Evolutionary conservation across 1,140 invertebrate genomes (phyloP).

Genomic region (Lasaia peninsularis): DNA sequence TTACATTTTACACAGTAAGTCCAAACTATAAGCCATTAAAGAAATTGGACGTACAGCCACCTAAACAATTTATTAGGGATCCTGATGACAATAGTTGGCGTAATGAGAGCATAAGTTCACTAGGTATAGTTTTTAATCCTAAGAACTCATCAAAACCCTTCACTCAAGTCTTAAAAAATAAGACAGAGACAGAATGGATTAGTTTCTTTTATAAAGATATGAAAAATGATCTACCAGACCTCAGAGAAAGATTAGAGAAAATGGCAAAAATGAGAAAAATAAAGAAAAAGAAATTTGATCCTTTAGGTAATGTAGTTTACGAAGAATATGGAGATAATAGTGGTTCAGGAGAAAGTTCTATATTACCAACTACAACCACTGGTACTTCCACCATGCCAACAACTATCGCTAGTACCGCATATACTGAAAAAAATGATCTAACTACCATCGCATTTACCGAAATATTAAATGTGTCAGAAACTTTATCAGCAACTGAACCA

Average conservation of each 20-base stretch:
- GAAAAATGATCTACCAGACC: constrained; percentile 50
- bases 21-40: constrained; percentile 63
- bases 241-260: constrained; percentile 59
- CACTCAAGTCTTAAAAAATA: constrained; percentile 65
- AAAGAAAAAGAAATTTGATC: constrained; percentile 57
- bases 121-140: constrained; percentile 69
- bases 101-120: constrained; percentile 65
- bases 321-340: constrained; percentile 56
- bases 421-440: constrained; percentile 12
- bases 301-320: constrained; percentile 49
- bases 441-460: constrained; percentile 5
- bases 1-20: constrained; percentile 45
- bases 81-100: constrained; percentile 70
- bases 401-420: constrained; percentile 7
- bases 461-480: neutral
- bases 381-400: neutral
- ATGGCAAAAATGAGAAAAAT: constrained; percentile 61
- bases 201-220: constrained; percentile 43
- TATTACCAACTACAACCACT: constrained; percentile 12
- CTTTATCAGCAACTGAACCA: neutral
- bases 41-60: constrained; percentile 58
- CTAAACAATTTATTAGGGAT: constrained; percentile 54
- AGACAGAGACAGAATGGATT: constrained; percentile 58
- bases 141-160: constrained; percentile 66
- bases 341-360: constrained; percentile 36